phyloP scores from a whole-genome alignment of 2,113 vertebrate genomes.

The Megaleporinus macrocephalus region DNA sequence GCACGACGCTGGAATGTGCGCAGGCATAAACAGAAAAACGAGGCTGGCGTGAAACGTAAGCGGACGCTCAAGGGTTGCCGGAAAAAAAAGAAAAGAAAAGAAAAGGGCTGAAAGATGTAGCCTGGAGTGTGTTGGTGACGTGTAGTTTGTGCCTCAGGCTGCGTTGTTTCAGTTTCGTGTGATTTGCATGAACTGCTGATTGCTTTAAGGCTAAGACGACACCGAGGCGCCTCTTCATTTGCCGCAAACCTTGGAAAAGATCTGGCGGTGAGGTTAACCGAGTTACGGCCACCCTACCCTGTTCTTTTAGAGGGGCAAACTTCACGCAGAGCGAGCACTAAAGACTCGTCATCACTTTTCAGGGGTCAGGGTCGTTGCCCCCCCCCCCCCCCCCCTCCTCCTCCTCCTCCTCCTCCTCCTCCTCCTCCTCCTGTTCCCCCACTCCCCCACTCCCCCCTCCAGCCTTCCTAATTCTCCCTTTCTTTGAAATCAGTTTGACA shows the following conservation, averaged over 20 bases:
- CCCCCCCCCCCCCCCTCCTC: not conserved
- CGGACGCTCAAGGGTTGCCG: not conserved
- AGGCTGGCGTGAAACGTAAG: not conserved
- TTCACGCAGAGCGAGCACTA: conserved; percentile 1
- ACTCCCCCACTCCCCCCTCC: too few relatives aligned
- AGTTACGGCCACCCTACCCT: not conserved
- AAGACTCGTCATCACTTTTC: conserved; percentile 48
- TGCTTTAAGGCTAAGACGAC: not conserved
- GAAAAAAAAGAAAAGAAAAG: too few relatives aligned
- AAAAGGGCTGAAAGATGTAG: not conserved
- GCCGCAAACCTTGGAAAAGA: not conserved
- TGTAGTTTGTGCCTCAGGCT: not conserved
- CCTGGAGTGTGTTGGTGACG: not conserved
- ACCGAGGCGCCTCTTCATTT: not conserved
- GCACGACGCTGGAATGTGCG: conserved; percentile 9
- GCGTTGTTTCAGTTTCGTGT: not conserved
- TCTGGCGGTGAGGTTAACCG: not conserved
- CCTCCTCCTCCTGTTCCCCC: not conserved
- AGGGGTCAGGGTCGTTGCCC: conserved; percentile 40
- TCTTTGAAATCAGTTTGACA: too few relatives aligned
- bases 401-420: not conserved
- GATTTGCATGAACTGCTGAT: not conserved
- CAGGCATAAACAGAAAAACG: not conserved
- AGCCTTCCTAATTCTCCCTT: too few relatives aligned
- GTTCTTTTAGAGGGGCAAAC: not conserved